Evolutionary conservation across 2,888 invertebrate genomes (phyloP).

Genomic region (Platycheirus rosarum): DNA sequence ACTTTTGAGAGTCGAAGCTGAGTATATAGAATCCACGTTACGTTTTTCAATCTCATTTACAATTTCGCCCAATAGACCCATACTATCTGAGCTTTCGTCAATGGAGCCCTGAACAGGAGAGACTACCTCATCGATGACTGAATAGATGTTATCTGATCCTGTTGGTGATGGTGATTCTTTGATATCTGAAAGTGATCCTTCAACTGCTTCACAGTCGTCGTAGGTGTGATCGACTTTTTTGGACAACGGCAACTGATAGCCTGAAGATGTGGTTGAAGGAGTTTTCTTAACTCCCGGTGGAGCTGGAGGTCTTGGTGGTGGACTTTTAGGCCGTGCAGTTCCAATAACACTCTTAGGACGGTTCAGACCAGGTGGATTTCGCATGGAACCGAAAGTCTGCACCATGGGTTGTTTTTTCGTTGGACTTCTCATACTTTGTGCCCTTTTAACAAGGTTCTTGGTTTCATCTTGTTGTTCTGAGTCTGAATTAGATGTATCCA

Average conservation of each 20-base stretch:
- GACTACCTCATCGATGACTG: conserved; percentile 90
- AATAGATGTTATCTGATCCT: conserved; percentile 90
- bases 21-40: conserved; percentile 94
- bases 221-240: conserved; percentile 84
- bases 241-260: conserved; percentile 85
- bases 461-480: conserved; percentile 83
- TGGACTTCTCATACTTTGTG: conserved; percentile 91
- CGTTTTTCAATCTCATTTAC: conserved; percentile 93
- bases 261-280: conserved; percentile 83
- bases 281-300: conserved; percentile 81
- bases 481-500: conserved; percentile 85
- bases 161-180: conserved; percentile 85
- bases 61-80: conserved; percentile 92
- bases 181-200: conserved; percentile 85
- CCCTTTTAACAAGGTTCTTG: conserved; percentile 85
- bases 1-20: conserved; percentile 89
- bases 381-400: conserved; percentile 92
- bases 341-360: conserved; percentile 89
- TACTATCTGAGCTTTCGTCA: conserved; percentile 84
- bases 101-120: conserved; percentile 83
- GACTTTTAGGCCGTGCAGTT: conserved; percentile 86
- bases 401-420: conserved; percentile 85
- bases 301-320: conserved; percentile 88
- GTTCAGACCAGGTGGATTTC: conserved; percentile 86
- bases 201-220: conserved; percentile 89